Conservation (phyloP, 2,888 invertebrate genomes). For the Lampropteryx suffumata region DNA sequence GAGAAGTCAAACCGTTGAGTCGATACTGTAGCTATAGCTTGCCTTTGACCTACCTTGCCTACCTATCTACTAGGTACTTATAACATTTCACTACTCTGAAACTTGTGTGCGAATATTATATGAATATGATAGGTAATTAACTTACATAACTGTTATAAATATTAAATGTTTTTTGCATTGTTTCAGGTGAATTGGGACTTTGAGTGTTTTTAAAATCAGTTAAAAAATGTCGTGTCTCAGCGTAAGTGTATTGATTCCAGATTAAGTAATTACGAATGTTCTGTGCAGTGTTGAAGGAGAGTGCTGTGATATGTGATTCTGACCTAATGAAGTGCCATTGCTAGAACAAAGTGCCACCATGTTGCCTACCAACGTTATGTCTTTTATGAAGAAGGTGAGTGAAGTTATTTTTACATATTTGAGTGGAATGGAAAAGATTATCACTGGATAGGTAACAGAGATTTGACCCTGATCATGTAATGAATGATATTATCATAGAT, state of each 20-base stretch:
- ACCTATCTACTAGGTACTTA: constrained; percentile 4
- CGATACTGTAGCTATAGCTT: constrained; percentile 23
- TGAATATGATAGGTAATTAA: neutral
- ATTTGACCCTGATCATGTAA: no score
- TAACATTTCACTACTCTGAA: constrained; percentile 24
- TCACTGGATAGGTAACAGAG: no score
- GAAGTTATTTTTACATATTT: no score
- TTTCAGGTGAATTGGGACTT: constrained; percentile 41
- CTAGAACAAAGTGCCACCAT: constrained; percentile 81
- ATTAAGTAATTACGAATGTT: constrained; percentile 43
- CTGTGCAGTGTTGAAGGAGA: constrained; percentile 36
- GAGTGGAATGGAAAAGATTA: no score
- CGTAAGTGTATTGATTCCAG: constrained; percentile 67
- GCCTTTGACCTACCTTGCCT: constrained; percentile 6
- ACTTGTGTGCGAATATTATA: neutral
- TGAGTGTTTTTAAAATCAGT: constrained; percentile 33
- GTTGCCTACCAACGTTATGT: constrained; percentile 96
- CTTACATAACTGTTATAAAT: neutral
- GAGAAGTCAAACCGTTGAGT: constrained; percentile 33
- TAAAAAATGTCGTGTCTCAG: constrained; percentile 68
- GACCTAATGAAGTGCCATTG: constrained; percentile 52
- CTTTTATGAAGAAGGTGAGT: constrained; percentile 96
- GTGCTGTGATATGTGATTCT: constrained; percentile 53
- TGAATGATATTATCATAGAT: no score
- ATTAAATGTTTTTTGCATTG: constrained; percentile 28